Evolutionary conservation across 2,888 invertebrate species (phyloP), one percentile per base, ranked within the genome.

Genomic region (Monopis laevigella): DNA sequence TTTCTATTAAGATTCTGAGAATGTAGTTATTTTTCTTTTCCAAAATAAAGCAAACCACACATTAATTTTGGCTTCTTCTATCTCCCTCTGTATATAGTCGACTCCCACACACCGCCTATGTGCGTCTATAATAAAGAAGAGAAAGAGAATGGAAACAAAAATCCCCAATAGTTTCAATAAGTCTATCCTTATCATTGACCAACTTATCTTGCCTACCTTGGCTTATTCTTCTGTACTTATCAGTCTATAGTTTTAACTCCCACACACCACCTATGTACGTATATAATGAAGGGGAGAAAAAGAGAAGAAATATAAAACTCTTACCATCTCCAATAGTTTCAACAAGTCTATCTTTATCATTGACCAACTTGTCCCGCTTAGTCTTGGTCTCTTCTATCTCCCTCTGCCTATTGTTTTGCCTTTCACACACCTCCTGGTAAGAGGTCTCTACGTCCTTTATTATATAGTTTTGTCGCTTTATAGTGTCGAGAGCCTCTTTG

Each of bases 251-350:
- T n/a, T n/a, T 44, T 84, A n/a, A n/a, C n/a, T n/a, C n/a, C n/a
- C n/a, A n/a, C n/a, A n/a, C n/a, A n/a, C n/a, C n/a, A n/a, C n/a
- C n/a, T n/a, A n/a, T n/a, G n/a, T n/a, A n/a, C n/a, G n/a, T n/a
- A n/a, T n/a, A n/a, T n/a, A n/a, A n/a, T n/a, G n/a, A n/a, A n/a
- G n/a, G n/a, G n/a, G n/a, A n/a, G n/a, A n/a, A n/a, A n/a, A n/a
- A n/a, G n/a, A 11, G 2, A 30, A 30, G 13, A 30, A 30, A 12
- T 13, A 11, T 13, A 30, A 8, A 30, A 13, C 14, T 45, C 60
- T 65, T 56, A 84, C 85, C 82, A 44, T 82, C 73, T 26, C 83
- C 84, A 42, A 72, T 68, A 45, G 70, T 73, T 42, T 74, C 65
- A 26, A 72, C 52, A 14, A 84, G 49, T 18, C 62, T 60, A 8